Conservation (phyloP, 2,113 vertebrate genomes). For the Syrmaticus mikado region DNA sequence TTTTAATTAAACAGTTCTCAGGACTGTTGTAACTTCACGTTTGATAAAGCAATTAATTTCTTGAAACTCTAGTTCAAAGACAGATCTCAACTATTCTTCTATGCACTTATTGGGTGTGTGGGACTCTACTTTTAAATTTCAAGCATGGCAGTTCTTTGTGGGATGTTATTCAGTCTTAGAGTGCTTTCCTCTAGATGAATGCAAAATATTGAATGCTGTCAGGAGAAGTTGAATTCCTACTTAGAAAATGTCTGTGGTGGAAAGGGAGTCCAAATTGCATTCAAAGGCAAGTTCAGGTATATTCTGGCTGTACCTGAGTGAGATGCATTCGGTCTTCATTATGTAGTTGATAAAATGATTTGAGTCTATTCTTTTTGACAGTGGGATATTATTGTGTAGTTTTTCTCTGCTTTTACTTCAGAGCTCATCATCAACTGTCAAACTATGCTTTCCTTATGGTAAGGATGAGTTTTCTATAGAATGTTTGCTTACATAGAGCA, state of each 20-base stretch:
- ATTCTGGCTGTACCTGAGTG: background rate
- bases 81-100: slow-evolving; percentile 26
- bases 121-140: slow-evolving; percentile 8
- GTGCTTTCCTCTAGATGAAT: slow-evolving; percentile 13
- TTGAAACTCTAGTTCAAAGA: slow-evolving; percentile 39
- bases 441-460: background rate
- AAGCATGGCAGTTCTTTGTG: background rate
- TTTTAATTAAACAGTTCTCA: slow-evolving; percentile 40
- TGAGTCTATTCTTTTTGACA: background rate
- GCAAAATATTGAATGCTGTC: background rate
- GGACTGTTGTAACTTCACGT: background rate
- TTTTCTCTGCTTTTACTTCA: slow-evolving; percentile 28
- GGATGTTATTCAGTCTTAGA: background rate
- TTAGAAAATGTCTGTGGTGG: background rate
- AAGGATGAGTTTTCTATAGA: background rate
- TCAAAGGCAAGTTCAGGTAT: background rate
- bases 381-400: background rate
- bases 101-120: slow-evolving; percentile 26
- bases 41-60: slow-evolving; percentile 37
- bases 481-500: background rate
- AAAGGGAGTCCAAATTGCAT: background rate
- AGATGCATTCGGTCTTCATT: background rate
- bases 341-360: background rate
- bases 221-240: background rate
- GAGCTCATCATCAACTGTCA: background rate